Evolutionary conservation across 2,888 invertebrate species (phyloP), one percentile per base, ranked within the genome.

Genomic region (Drosophila antonietae): DNA sequence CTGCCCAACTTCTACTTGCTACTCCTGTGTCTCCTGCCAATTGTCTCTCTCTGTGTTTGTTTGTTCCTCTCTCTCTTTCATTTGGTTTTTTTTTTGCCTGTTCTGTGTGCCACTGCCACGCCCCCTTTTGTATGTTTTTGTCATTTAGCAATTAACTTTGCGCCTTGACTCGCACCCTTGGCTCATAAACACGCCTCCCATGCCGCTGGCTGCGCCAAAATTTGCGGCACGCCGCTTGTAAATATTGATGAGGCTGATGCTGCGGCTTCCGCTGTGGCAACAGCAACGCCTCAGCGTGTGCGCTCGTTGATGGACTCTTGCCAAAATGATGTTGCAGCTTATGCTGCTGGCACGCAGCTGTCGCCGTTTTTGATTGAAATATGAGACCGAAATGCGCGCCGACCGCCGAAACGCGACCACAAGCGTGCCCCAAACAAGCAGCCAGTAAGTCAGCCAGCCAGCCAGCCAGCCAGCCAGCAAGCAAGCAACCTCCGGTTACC

Each of bases 311-410:
- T 89, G 86, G 86, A 90, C 81, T 86, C 70, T 86, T 87, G 88
- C 90, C 88, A 87, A 88, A 87, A 90, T 90, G 68, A 89, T 87
- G 87, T 87, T 88, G 79, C 63, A 88, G 90, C 87, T 89, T 88
- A 89, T 80, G 90, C 78, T 75, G 78, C 78, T 79, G 76, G 73
- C 74, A 71, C 86, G 75, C 86, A 86, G 86, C 89, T 86, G 86
- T 89, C 90, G 86, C 88, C 79, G 73, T 80, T 89, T 80, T 89
- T 86, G 88, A 86, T 86, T 86, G 86, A 86, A 86, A 86, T 89
- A 86, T 89, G 85, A 86, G 85, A 69, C 33, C 51, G 60, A 78
- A 68, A 75, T 75, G 73, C 59, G 72, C 69, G 56, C 23, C 61
- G 58, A 73, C 69, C 65, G 51, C 37, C 33, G 41, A 31, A 49